A percentile compares a stretch with the other conserved stretches of the same genome.
Conservation (phyloP, 2,797 vertebrate genomes). For the Amblyopsis hoosieri region DNA sequence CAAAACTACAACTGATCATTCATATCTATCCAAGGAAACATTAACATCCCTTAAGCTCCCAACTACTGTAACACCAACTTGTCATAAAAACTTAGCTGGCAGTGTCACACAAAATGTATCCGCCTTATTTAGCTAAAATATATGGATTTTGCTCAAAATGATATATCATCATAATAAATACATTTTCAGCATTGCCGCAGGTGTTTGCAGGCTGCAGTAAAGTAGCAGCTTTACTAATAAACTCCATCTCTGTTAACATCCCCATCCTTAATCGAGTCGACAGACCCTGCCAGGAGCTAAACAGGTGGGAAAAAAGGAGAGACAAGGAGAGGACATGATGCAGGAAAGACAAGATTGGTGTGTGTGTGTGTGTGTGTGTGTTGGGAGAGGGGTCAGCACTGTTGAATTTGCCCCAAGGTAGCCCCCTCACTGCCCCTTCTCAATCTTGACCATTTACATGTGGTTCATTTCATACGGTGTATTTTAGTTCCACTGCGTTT, state of each 20-base stretch:
- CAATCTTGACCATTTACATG: constrained; percentile 41
- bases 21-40: too few species aligned
- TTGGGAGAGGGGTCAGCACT: not conserved
- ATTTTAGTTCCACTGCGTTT: constrained; percentile 38
- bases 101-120: constrained; percentile 32
- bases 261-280: constrained; percentile 51
- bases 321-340: constrained; percentile 14
- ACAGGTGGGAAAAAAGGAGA: constrained; percentile 36
- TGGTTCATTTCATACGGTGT: constrained; percentile 34
- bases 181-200: constrained; percentile 20
- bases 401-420: constrained; percentile 38
- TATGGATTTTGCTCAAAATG: constrained; percentile 20
- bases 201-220: constrained; percentile 27
- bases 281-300: constrained; percentile 60
- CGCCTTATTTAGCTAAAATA: constrained; percentile 59
- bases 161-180: constrained; percentile 6
- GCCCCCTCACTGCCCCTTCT: constrained; percentile 39
- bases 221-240: constrained; percentile 62
- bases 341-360: constrained; percentile 4
- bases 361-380: not conserved
- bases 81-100: constrained; percentile 17
- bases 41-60: too few species aligned
- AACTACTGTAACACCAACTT: too few species aligned
- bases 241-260: constrained; percentile 56
- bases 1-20: constrained; percentile 24